Evolutionary conservation across 2,888 invertebrate genomes (phyloP).

Genomic region (Agrilus biguttatus): DNA sequence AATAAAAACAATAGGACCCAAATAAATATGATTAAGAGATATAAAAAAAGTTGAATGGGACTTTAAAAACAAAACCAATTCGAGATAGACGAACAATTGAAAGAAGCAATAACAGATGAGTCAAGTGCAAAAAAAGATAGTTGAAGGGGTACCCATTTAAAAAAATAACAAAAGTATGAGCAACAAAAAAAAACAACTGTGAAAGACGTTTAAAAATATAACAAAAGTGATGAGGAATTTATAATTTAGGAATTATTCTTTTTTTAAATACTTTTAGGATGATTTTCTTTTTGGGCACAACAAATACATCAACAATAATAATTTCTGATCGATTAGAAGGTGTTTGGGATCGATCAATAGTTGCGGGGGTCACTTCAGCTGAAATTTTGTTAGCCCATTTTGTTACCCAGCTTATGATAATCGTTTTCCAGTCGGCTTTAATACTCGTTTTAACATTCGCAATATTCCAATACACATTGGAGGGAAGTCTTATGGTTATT

Average conservation of each 20-base stretch:
- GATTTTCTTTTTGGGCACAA: conserved; percentile 71
- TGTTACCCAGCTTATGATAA: conserved; percentile 56
- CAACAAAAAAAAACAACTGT: no score
- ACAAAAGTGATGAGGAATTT: background rate
- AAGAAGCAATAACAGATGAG: no score
- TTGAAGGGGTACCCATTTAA: no score
- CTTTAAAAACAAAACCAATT: no score
- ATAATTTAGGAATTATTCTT: no score
- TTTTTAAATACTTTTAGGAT: conserved; percentile 39
- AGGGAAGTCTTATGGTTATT: conserved; percentile 46
- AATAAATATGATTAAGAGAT: no score
- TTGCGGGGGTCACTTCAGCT: conserved; percentile 67
- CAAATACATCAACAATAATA: conserved; percentile 70
- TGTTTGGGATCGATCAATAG: conserved; percentile 73
- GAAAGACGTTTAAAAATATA: background rate
- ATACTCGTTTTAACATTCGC: conserved; percentile 46
- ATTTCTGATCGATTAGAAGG: conserved; percentile 71
- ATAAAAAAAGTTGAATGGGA: no score
- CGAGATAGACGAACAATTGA: no score
- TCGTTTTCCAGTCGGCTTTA: conserved; percentile 51
- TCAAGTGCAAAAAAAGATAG: no score
- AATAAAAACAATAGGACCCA: no score
- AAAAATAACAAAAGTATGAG: no score
- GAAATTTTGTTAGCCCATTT: conserved; percentile 76
- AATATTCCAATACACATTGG: conserved; percentile 44